These are phyloP conservation scores for Saccostrea echinata DNA, from an alignment of 1,140 invertebrate species.

Conservation along the genomic window DNA sequence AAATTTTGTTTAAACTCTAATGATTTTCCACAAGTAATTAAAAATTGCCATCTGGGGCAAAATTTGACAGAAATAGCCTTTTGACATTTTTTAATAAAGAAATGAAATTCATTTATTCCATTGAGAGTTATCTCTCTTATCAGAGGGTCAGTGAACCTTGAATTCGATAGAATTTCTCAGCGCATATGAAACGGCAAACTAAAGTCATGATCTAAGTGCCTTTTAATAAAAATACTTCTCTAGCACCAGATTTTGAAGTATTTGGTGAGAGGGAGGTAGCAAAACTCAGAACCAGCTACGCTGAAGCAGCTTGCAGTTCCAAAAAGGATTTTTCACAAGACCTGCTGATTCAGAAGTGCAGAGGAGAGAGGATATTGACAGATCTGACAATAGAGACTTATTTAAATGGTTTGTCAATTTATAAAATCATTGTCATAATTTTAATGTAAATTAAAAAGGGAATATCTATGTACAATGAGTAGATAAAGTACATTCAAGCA, in stretches of 20 bases:
- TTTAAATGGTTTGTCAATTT: slow-evolving; percentile 44
- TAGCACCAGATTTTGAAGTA: slow-evolving; percentile 50
- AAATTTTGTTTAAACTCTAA: no score
- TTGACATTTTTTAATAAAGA: no score
- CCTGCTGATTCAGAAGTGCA: slow-evolving; percentile 35
- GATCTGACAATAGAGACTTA: slow-evolving; percentile 53
- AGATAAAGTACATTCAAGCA: no score
- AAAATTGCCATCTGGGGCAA: no score
- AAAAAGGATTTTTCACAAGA: slow-evolving; percentile 30
- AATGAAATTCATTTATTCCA: no score
- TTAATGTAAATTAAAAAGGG: background rate
- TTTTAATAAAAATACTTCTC: background rate
- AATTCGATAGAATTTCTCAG: no score
- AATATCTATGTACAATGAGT: background rate
- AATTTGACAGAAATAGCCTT: no score
- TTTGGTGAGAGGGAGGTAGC: background rate
- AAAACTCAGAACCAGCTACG: slow-evolving; percentile 47
- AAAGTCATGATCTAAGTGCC: background rate
- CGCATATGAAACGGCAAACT: no score
- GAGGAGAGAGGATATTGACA: slow-evolving; percentile 46
- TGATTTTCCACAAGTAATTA: no score
- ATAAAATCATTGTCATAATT: background rate
- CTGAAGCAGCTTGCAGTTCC: slow-evolving; percentile 1
- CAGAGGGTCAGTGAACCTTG: no score
- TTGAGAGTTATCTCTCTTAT: no score